Conservation (phyloP, 2,113 vertebrate genomes). For the Prietella phreatophila region DNA sequence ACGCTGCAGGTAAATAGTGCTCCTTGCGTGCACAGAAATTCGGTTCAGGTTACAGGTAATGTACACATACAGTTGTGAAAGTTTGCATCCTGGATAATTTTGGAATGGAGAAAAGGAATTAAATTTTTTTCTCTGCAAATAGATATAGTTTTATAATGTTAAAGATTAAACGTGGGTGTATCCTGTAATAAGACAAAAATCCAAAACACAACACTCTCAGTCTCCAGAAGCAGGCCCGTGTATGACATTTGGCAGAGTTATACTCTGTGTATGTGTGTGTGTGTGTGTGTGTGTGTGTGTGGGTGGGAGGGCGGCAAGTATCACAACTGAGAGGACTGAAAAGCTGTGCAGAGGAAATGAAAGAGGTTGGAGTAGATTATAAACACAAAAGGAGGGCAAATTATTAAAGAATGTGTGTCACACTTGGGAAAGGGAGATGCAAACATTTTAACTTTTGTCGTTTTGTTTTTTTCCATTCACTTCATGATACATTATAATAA, state of each 20-base stretch:
- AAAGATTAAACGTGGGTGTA: neutral
- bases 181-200: neutral
- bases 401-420: neutral
- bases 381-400: neutral
- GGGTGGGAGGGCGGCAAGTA: neutral
- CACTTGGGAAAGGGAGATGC: neutral
- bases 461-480: neutral
- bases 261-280: neutral
- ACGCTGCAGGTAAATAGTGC: neutral
- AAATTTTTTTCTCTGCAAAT: too few relatives aligned
- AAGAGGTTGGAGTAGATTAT: neutral
- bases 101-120: neutral
- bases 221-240: neutral
- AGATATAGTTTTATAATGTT: neutral
- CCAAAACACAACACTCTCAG: neutral
- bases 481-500: neutral
- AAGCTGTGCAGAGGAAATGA: neutral
- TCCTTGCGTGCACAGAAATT: neutral
- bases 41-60: neutral
- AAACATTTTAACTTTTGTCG: neutral
- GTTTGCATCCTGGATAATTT: too few relatives aligned
- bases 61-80: neutral
- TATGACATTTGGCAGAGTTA: neutral
- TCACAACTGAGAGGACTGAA: neutral
- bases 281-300: neutral